These are phyloP conservation scores for Gasterosteus nipponicus DNA, from an alignment of 2,113 vertebrate species.

Conservation along the genomic window DNA sequence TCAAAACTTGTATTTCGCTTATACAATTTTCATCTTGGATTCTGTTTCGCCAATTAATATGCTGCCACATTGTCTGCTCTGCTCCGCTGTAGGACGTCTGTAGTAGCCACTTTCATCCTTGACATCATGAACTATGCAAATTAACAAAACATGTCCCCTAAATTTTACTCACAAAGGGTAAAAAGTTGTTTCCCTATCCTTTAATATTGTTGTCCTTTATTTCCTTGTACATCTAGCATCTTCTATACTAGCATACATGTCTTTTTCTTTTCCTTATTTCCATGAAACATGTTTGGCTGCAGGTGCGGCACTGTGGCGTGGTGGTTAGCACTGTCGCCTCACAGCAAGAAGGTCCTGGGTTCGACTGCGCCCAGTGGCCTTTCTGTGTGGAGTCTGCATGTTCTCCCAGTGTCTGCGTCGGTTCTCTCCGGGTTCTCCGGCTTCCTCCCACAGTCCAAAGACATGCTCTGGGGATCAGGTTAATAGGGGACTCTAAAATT, in stretches of 20 bases:
- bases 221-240: background rate
- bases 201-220: background rate
- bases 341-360: too few relatives aligned
- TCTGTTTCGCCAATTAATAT: background rate
- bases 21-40: background rate
- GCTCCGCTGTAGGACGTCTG: background rate
- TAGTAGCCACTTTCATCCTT: background rate
- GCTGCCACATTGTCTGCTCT: background rate
- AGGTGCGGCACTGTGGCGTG: too few relatives aligned
- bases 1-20: background rate
- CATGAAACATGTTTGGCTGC: background rate
- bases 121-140: conserved; percentile 33
- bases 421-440: too few relatives aligned
- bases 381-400: too few relatives aligned
- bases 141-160: conserved; percentile 16
- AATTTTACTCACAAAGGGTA: conserved; percentile 3
- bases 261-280: background rate
- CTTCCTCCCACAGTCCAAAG: too few relatives aligned
- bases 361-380: too few relatives aligned
- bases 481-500: too few relatives aligned
- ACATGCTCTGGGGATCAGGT: too few relatives aligned
- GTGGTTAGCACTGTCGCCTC: too few relatives aligned
- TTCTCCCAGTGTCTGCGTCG: too few relatives aligned
- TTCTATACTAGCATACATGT: background rate
- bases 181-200: conserved; percentile 5